phyloP scores from a whole-genome alignment of 2,797 vertebrate genomes.

The Stomatorhinus walkeri region DNA sequence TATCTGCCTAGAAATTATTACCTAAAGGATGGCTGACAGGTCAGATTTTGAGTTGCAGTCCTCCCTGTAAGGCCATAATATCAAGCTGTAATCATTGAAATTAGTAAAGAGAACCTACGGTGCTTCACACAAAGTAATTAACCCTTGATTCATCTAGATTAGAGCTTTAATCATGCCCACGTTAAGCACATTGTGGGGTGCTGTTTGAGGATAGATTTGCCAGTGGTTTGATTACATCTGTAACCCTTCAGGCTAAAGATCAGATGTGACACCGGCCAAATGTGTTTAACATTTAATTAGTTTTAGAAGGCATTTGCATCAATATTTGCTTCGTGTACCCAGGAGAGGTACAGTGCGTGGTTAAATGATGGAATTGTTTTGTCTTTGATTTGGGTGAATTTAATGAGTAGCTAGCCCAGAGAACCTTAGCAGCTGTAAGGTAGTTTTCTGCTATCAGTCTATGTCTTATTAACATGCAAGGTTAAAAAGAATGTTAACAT shows the following conservation, averaged over 20 bases:
- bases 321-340: not conserved
- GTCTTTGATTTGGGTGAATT: not conserved
- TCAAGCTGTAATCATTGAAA: not conserved
- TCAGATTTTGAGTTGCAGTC: not conserved
- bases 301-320: not conserved
- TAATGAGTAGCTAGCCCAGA: not conserved
- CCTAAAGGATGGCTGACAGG: not conserved
- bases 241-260: slow-evolving; percentile 6
- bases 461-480: not conserved
- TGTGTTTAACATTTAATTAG: slow-evolving; percentile 17
- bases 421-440: not conserved
- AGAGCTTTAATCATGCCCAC: slow-evolving; percentile 30
- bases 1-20: not conserved
- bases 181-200: slow-evolving; percentile 19
- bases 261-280: not conserved
- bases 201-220: slow-evolving; percentile 23
- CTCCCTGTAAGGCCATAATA: not conserved
- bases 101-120: slow-evolving; percentile 30
- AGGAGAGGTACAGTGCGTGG: not conserved
- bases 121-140: slow-evolving; percentile 42
- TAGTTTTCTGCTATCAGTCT: not conserved
- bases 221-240: slow-evolving; percentile 8
- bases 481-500: not conserved
- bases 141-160: slow-evolving; percentile 35
- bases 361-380: not conserved